Evolutionary conservation across 2,113 vertebrate genomes (phyloP).

Genomic region (Urocynchramus pylzowi): DNA sequence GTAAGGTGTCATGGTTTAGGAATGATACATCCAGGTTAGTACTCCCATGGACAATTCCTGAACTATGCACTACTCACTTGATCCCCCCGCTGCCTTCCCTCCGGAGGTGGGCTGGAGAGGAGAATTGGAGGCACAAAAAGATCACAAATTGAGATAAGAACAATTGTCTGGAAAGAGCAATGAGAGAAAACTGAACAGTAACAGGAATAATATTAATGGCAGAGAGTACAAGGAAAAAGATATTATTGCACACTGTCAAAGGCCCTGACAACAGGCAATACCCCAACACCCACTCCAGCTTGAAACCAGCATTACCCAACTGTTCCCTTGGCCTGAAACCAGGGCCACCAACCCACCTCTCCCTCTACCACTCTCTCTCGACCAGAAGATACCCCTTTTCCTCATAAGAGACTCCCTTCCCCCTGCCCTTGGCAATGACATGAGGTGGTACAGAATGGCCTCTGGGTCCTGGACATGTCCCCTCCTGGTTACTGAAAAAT

Average conservation of each 20-base stretch:
- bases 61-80: fast-evolving
- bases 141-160: not conserved
- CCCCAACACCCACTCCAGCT: not conserved
- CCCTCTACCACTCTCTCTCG: not conserved
- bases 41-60: not conserved
- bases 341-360: not conserved
- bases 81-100: not conserved
- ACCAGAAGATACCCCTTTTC: not conserved
- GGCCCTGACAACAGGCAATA: not conserved
- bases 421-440: not conserved
- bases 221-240: not conserved
- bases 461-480: not conserved
- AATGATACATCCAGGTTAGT: not conserved
- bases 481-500: not conserved
- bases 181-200: not conserved
- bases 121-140: not conserved
- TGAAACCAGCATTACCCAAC: not conserved
- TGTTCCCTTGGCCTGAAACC: not conserved
- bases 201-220: not conserved
- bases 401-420: not conserved
- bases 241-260: fast-evolving
- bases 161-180: not conserved
- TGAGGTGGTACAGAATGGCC: not conserved
- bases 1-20: not conserved
- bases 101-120: not conserved